Base-by-base conservation (phyloP, 2,113 vertebrate species). In the Lichenostomus cassidix region DNA sequence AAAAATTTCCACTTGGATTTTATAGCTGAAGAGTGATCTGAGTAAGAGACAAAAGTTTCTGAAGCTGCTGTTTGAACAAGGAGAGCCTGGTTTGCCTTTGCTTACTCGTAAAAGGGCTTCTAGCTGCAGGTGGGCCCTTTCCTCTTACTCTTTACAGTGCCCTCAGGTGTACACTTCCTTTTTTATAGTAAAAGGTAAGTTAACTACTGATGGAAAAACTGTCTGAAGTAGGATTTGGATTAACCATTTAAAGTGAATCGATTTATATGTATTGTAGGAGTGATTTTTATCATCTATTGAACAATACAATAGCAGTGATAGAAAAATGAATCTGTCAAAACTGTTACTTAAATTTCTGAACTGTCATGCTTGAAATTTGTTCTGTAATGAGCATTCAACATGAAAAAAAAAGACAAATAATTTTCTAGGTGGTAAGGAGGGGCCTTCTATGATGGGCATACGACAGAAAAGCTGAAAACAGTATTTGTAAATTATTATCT, bases 281-380 rank as follows among this genome's bases (percentile, higher is more conserved):
- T 73, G 29, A 63, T 80, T 83, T 94, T 87, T 92, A 10, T 84
- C 15, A 6, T 91, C 56, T 94, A 6, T 68, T 68, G 74, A 90
- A 42, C 21, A 85, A 39, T 81, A 74, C 56, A 71, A 0, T 62
- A 62, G 11, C 58, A 55, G 49, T 85, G 53, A 76, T 83, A 50
- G 64, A 75, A 77, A 88, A 95, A 81, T 29, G 82, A 87, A 92
- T 78, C 81, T 87, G 59, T 87, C 47, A 58, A 53, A 90, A 18
- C 42, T 65, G 25, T 47, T 90, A 78, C 41, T 53, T 77, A 70
- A 58, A 31, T 91, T 56, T 90, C 44, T 62, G n/a, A 86, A 58
- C 23, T 82, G 16, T 19, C 24, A 12, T 62, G 17, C 25, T 84
- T 86, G 41, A 92, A 94, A 76, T 60, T 46, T 89, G 42, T 71